Percentiles rank a stretch among this genome's conserved stretches.
Evolutionary conservation across 35 echinoderm and acorn worm genomes (phyloP).

Genomic region (Ptychodera flava): DNA sequence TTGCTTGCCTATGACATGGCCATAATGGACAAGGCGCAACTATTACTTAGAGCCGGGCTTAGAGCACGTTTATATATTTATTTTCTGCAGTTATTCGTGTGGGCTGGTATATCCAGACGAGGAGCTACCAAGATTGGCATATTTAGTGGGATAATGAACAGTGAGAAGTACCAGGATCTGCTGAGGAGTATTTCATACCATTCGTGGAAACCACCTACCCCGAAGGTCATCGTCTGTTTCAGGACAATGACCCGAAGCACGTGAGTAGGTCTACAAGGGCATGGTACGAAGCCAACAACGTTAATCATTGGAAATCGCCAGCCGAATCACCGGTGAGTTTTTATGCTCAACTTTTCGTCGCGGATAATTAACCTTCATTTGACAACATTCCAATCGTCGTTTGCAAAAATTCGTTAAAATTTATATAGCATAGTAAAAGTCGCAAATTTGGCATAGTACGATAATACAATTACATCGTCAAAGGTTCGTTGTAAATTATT

Average conservation of each 20-base stretch:
- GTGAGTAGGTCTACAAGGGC: slow-evolving; percentile 15
- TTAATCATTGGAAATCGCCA: slow-evolving; percentile 33
- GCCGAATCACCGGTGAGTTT: slow-evolving; percentile 26
- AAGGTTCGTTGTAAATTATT: no score
- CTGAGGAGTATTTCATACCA: slow-evolving; percentile 10
- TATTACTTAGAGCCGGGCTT: no score
- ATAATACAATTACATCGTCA: no score
- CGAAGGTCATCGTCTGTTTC: slow-evolving; percentile 6
- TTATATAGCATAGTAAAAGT: no score
- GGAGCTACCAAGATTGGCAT: slow-evolving; percentile 17
- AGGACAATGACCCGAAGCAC: slow-evolving; percentile 58
- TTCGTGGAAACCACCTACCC: slow-evolving; percentile 16
- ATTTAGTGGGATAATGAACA: slow-evolving; percentile 52
- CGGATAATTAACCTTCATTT: no score
- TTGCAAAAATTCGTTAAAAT: no score
- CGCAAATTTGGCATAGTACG: no score
- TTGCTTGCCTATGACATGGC: no score
- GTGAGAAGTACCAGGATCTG: slow-evolving; percentile 27
- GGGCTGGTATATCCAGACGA: slow-evolving; percentile 42
- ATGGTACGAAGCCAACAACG: slow-evolving; percentile 21
- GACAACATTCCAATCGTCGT: no score
- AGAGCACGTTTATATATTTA: no score
- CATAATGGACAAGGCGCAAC: no score
- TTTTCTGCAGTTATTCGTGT: slow-evolving; percentile 40
- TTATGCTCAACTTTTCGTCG: no score